Percentiles rank a stretch among this genome's conserved stretches.
phyloP scores from a whole-genome alignment of 1,140 invertebrate genomes.

The Ceratitis capitata region DNA sequence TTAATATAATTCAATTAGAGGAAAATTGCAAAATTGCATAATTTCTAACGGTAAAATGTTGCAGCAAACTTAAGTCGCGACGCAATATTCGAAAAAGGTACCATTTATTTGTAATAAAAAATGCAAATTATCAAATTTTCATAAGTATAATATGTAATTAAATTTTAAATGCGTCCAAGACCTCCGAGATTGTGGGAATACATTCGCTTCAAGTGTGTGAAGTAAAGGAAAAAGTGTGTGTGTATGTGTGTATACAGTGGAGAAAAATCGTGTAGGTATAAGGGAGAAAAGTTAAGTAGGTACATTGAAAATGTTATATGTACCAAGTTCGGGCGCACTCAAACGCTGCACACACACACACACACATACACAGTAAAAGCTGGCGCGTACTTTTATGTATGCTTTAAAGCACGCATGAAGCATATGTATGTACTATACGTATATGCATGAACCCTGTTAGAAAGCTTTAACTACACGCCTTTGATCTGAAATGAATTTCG shows the following conservation, averaged over 20 bases:
- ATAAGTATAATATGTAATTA: slow-evolving; percentile 31
- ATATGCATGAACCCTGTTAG: neutral
- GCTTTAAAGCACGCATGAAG: slow-evolving; percentile 1
- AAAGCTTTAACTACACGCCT: no score
- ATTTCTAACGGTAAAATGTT: neutral
- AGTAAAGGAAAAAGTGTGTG: neutral
- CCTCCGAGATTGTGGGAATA: neutral
- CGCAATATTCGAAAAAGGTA: neutral
- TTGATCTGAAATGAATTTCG: no score
- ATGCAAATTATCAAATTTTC: neutral
- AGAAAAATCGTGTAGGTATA: slow-evolving; percentile 19
- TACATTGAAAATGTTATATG: slow-evolving; percentile 3
- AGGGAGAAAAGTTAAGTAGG: slow-evolving; percentile 24
- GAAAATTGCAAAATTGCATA: neutral
- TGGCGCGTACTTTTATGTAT: neutral
- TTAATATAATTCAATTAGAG: slow-evolving; percentile 27
- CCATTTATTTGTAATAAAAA: neutral
- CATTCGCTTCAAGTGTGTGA: neutral
- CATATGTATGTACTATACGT: neutral
- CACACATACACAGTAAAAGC: neutral
- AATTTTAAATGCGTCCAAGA: slow-evolving; percentile 30
- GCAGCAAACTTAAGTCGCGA: neutral
- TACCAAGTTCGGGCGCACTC: neutral
- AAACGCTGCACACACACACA: neutral
- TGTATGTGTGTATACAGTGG: neutral